These are phyloP conservation scores for Lasioglossum zephyrum DNA, from an alignment of 2,888 invertebrate species.

Conservation along the genomic window DNA sequence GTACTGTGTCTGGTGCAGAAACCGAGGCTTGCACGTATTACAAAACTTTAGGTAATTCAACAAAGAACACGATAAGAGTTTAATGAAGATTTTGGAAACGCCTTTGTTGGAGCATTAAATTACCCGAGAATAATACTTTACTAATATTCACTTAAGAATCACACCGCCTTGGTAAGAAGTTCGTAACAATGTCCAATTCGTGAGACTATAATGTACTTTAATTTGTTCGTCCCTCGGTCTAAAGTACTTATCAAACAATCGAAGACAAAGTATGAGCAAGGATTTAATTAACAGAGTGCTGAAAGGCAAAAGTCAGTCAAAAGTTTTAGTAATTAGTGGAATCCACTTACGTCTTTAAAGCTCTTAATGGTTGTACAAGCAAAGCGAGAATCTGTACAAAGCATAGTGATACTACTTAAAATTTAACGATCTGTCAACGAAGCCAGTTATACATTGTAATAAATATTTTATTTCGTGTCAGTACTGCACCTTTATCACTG, in stretches of 20 bases:
- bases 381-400: no score
- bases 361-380: conserved; percentile 51
- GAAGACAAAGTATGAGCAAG: conserved; percentile 1
- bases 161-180: background rate
- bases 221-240: background rate
- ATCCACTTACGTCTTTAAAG: conserved; percentile 55
- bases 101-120: background rate
- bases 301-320: conserved; percentile 15
- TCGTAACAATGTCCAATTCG: conserved; percentile 1
- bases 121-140: background rate
- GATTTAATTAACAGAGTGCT: background rate
- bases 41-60: conserved; percentile 7
- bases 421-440: background rate
- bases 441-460: background rate
- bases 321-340: conserved; percentile 44
- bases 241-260: conserved; percentile 11
- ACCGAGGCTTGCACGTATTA: background rate
- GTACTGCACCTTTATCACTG: background rate
- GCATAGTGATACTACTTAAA: background rate
- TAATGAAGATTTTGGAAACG: background rate
- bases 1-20: background rate
- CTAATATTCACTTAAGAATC: conserved; percentile 5
- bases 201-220: background rate
- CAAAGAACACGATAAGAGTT: background rate
- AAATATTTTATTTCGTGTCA: background rate